Evolutionary conservation across 2,888 invertebrate species (phyloP), one percentile per base, ranked within the genome.

Genomic region (Nemoura dubitans): DNA sequence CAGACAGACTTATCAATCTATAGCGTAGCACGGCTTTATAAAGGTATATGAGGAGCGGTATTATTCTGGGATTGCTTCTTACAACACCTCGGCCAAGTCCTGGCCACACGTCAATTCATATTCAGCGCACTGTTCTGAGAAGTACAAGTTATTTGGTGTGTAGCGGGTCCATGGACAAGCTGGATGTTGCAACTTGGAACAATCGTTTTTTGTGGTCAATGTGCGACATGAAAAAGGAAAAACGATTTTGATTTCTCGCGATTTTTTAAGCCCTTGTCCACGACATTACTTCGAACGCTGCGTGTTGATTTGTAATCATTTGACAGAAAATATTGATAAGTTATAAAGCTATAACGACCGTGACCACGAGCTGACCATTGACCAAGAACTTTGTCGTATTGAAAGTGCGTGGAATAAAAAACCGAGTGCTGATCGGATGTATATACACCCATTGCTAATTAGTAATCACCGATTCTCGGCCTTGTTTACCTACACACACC

Each of bases 1-100:
- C 81, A 81, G 81, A 30, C 30, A 81, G 27, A 2, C 30, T 81
- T 81, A 81, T 81, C 81, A 81, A 81, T 81, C 81, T 81, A 30
- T 30, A 81, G 81, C 81, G 28, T 14, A 27, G 30, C 29, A 21
- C 81, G 59, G 59, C 59, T 59, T 59, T 59, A 59, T 16, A 59
- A n/a, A n/a, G n/a, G n/a, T n/a, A n/a, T n/a, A n/a, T n/a, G 14
- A 59, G 59, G 21, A 21, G 59, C 21, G 59, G 59, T 21, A 59
- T 59, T 59, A 59, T 59, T 59, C 59, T 59, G 59, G 16, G 2
- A 59, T 59, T 59, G 59, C 59, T 59, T 59, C 59, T 59, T 59
- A 14, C 59, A 59, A 21, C 21, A 21, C 59, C 59, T 59, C 59
- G 14, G 14, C 59, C 59, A 59, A 21, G 16, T 59, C 59, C 16